A percentile compares a stretch with the other conserved stretches of the same genome.
Evolutionary conservation across 2,888 invertebrate species (phyloP).

Genomic region (Pecten maximus): DNA sequence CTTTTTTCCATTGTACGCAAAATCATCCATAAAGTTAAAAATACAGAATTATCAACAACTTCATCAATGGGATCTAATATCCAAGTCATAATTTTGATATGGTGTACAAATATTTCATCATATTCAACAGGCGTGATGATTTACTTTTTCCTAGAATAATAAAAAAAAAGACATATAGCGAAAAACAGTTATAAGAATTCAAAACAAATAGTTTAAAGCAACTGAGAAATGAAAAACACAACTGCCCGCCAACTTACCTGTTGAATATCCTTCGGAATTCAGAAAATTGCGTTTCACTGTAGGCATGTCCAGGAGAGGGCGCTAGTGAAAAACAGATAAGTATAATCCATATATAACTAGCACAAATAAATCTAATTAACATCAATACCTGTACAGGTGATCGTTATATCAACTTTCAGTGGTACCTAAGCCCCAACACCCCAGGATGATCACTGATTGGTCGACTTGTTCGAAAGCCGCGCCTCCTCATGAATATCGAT

Average conservation of each 20-base stretch:
- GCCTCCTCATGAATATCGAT: slow-evolving; percentile 21
- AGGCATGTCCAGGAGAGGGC: neutral
- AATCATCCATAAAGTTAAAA: no score
- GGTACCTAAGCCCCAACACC: neutral
- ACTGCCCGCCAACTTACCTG: neutral
- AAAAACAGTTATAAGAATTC: no score
- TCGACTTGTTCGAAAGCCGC: neutral
- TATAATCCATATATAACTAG: slow-evolving; percentile 1
- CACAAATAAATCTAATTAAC: slow-evolving; percentile 28
- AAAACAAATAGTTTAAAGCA: no score
- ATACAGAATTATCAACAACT: no score
- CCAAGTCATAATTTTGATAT: no score
- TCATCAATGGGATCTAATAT: no score
- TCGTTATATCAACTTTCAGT: neutral
- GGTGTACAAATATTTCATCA: no score
- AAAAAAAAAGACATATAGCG: no score
- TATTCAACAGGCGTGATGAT: no score
- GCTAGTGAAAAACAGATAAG: slow-evolving; percentile 19
- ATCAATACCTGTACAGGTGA: slow-evolving; percentile 13
- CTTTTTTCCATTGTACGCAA: no score
- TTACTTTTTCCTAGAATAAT: no score
- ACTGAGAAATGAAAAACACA: neutral
- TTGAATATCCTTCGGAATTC: neutral
- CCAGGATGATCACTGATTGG: neutral
- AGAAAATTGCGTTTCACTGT: neutral